Conservation (phyloP, 2,888 invertebrate genomes). For the Neoscelio sp. region DNA sequence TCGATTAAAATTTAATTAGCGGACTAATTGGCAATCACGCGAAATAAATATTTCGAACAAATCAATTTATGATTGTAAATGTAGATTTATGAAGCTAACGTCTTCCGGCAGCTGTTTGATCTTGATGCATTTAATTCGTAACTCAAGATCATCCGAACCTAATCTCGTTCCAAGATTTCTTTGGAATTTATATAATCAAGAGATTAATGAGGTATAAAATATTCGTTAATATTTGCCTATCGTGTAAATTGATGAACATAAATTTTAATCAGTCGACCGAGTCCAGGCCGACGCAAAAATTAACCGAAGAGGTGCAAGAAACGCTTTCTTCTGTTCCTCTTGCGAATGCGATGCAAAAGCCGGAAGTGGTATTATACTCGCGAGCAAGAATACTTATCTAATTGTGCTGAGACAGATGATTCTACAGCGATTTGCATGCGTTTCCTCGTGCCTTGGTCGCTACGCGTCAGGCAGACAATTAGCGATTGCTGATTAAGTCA, state of each 20-base stretch:
- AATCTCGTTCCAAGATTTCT: conserved; percentile 11
- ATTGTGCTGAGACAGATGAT: conserved; percentile 81
- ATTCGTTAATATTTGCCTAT: too few relatives aligned
- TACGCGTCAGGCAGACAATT: conserved; percentile 82
- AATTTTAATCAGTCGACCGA: background rate
- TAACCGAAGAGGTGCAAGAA: conserved; percentile 13
- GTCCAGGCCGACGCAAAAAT: conserved; percentile 1
- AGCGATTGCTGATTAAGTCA: conserved; percentile 83
- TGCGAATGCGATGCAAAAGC: conserved; percentile 69
- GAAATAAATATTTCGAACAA: conserved; percentile 34
- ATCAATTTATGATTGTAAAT: conserved; percentile 38
- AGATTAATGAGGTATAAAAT: too few relatives aligned
- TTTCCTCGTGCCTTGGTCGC: conserved; percentile 81
- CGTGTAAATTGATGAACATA: too few relatives aligned
- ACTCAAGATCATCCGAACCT: conserved; percentile 8
- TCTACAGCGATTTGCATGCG: conserved; percentile 81
- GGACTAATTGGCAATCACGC: conserved; percentile 28
- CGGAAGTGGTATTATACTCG: conserved; percentile 80
- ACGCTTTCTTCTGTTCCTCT: conserved; percentile 15
- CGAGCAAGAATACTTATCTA: conserved; percentile 79
- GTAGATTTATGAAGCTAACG: conserved; percentile 9
- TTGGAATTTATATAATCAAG: too few relatives aligned
- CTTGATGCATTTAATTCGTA: conserved; percentile 49
- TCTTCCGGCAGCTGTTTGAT: conserved; percentile 38
- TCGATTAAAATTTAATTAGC: conserved; percentile 47